Evolutionary conservation across 2,797 vertebrate genomes (phyloP), one percentile per base, ranked within the genome.

Genomic region (Acanthurus lineatus): DNA sequence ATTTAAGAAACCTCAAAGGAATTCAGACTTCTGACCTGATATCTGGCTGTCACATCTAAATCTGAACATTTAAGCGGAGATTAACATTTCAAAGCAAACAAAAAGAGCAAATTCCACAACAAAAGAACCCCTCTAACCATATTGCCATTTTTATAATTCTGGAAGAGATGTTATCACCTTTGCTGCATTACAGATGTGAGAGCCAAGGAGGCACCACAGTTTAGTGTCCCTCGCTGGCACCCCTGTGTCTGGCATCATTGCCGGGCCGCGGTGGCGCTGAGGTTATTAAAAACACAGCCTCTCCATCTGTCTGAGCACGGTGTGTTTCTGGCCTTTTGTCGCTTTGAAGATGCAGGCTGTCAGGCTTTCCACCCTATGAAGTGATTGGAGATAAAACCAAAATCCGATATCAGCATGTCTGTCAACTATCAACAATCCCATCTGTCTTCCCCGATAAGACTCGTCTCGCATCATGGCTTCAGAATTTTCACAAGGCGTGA

Each of bases 351-450:
- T 91, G 88, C 91, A 84, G 86, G 53, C 83, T 83, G 91, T 90
- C 90, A 93, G 88, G 88, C 89, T 92, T 92, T 82, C 84, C 84
- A 77, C 77, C 91, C 89, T 86, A 86, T 92, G 88, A 94, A 92
- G 89, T 70, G 91, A 94, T 90, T 85, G 85, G 48, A 94, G 93
- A 94, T 94, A 93, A 94, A 92, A 92, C 84, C 82, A 71, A 95
- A 94, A 94, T 92, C 91, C 85, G 85, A 94, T 93, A 95, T 95
- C 92, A 91, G 89, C 89, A 89, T 93, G 93, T 95, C 94, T 94
- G 94, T 94, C 94, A 93, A 90, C 91, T 93, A 95, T 95, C 93
- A 92, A 93, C 93, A 94, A 92, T 92, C 91, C 92, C 95, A 95
- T 95, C 94, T 95, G 94, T 94, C 91, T 93, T 89, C 85, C 25